phyloP scores from a whole-genome alignment of 2,888 invertebrate species.

The Plutella xylostella region DNA sequence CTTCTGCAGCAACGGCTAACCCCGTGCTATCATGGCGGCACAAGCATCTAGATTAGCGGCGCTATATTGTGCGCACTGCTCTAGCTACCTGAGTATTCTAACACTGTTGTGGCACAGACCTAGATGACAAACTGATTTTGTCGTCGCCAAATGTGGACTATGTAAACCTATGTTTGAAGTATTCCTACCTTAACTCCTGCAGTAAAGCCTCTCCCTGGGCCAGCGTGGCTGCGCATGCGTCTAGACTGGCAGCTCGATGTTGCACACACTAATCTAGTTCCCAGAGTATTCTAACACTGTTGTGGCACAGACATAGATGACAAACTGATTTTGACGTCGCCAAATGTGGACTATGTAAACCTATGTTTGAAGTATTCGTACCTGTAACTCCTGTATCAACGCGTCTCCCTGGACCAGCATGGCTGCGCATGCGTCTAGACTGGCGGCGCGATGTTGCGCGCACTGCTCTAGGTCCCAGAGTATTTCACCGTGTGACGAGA shows the following conservation, averaged over 20 bases:
- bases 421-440: constrained; percentile 90
- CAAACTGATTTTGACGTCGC: no score
- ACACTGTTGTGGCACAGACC: no score
- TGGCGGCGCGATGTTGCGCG: constrained; percentile 89
- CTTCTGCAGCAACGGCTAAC: constrained; percentile 88
- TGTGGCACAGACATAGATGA: no score
- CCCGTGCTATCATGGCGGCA: constrained; percentile 90
- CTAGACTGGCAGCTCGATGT: constrained; percentile 89
- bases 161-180: no score
- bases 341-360: no score
- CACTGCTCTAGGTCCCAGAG: constrained; percentile 94
- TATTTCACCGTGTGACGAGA: no score
- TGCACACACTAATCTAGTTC: constrained; percentile 92
- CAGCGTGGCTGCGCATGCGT: constrained; percentile 92
- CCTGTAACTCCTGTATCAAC: constrained; percentile 86
- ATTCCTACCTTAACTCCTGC: constrained; percentile 86
- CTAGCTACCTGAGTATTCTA: no score
- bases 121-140: no score
- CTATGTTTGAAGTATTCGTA: no score
- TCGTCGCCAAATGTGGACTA: no score
- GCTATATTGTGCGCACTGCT: constrained; percentile 92
- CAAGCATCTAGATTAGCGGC: constrained; percentile 92
- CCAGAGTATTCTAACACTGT: no score
- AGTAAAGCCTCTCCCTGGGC: constrained; percentile 89
- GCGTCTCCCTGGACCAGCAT: constrained; percentile 93